A percentile compares a stretch with the other conserved stretches of the same genome.
Conservation (phyloP, 2,113 vertebrate species). For the Phasianus colchicus region DNA sequence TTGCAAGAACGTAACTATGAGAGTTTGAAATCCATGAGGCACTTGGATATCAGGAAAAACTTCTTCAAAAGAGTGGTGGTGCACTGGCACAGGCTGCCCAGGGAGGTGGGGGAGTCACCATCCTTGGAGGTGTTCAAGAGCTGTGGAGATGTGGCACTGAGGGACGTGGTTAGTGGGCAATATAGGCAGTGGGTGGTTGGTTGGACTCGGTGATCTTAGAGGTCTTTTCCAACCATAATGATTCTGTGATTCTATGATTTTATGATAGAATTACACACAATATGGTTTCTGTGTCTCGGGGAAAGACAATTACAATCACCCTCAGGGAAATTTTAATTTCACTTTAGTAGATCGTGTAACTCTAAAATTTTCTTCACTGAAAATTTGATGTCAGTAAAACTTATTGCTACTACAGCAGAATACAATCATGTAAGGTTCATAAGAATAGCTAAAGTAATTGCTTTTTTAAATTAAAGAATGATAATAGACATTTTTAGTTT, state of each 20-base stretch:
- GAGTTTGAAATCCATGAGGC: neutral
- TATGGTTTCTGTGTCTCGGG: neutral
- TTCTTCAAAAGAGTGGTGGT: too few relatives aligned
- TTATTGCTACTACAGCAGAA: neutral
- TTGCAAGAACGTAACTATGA: neutral
- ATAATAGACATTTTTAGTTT: neutral
- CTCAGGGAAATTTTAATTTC: neutral
- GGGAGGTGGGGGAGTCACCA: too few relatives aligned
- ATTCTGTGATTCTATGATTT: too few relatives aligned
- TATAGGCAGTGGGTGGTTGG: too few relatives aligned
- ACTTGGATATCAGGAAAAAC: too few relatives aligned
- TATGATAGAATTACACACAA: neutral
- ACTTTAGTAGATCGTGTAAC: neutral
- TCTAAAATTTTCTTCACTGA: neutral
- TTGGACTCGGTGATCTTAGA: too few relatives aligned
- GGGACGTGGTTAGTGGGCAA: too few relatives aligned
- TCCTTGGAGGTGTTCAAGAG: too few relatives aligned
- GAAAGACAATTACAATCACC: neutral
- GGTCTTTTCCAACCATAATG: too few relatives aligned
- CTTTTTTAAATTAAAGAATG: slow-evolving; percentile 7
- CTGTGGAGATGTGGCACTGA: too few relatives aligned
- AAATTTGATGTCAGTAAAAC: neutral
- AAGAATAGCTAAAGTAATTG: neutral
- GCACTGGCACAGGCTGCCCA: too few relatives aligned
- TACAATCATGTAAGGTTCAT: neutral